Conservation (phyloP, 1,140 invertebrate genomes). For the Caenorhabditis tropicalis region DNA sequence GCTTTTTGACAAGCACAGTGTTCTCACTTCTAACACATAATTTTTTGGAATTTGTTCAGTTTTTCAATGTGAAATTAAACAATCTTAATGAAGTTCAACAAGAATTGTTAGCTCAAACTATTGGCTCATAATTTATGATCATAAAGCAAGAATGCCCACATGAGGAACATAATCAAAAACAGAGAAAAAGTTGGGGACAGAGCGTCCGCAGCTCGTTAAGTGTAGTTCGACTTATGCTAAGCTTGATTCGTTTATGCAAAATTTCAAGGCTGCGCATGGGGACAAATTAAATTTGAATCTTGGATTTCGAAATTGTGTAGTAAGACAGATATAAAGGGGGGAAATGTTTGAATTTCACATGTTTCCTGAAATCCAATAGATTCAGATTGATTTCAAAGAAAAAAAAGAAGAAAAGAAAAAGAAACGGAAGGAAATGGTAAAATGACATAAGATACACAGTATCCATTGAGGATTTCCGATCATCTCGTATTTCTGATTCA, state of each 20-base stretch:
- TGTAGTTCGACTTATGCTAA: constrained; percentile 24
- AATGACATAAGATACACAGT: neutral
- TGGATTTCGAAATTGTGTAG: constrained; percentile 1
- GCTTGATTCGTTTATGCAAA: constrained; percentile 37
- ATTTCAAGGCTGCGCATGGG: neutral
- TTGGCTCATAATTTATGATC: too few species aligned
- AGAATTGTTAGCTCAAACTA: too few species aligned
- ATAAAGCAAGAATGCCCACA: too few species aligned
- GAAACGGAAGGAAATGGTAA: neutral
- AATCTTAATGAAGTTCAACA: too few species aligned
- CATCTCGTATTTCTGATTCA: neutral
- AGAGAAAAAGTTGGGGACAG: neutral
- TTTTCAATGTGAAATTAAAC: too few species aligned
- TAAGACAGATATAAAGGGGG: neutral
- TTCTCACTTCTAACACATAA: neutral
- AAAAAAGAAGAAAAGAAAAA: too few species aligned
- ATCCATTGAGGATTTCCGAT: neutral
- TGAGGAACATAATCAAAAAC: too few species aligned
- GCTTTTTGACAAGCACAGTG: neutral
- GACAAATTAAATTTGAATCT: constrained; percentile 4
- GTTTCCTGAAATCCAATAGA: neutral
- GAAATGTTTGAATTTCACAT: neutral
- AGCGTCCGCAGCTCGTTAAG: constrained; percentile 24
- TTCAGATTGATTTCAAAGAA: too few species aligned
- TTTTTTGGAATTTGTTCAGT: neutral